Conservation (phyloP, 2,113 vertebrate genomes). For the Numenius arquata region DNA sequence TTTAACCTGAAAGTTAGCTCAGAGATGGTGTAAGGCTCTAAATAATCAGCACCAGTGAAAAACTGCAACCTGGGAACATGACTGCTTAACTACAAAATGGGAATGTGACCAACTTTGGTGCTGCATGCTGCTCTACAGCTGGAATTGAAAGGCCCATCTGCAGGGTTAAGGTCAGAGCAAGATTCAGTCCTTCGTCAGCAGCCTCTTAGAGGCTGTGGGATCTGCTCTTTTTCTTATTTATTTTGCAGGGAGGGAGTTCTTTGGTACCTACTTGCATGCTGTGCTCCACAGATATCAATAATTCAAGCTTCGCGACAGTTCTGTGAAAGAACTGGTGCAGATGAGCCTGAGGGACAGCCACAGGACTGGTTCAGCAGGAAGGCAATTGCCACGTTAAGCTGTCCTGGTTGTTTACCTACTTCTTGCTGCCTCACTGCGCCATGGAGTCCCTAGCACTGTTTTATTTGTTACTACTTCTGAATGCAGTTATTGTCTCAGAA, state of each 20-base stretch:
- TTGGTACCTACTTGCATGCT: neutral
- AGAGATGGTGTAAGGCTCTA: neutral
- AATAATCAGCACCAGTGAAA: neutral
- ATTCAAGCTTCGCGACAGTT: neutral
- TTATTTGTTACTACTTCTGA: neutral
- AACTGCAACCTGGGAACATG: neutral
- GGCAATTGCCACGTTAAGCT: neutral
- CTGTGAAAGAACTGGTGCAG: neutral
- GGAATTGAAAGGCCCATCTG: neutral
- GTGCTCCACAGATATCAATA: neutral
- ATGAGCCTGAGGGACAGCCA: constrained; percentile 8
- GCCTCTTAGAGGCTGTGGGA: neutral
- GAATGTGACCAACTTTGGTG: neutral
- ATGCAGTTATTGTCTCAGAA: neutral
- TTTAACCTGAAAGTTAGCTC: neutral
- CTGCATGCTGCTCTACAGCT: neutral
- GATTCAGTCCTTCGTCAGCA: neutral
- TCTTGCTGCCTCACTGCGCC: neutral
- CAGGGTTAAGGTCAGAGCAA: neutral
- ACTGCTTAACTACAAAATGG: neutral
- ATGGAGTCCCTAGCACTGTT: neutral
- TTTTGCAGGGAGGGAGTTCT: neutral
- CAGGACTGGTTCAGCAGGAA: constrained; percentile 48
- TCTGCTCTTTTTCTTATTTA: neutral
- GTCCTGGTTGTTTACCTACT: neutral